These are phyloP conservation scores for Anableps anableps DNA, from an alignment of 2,797 vertebrate species.

Conservation along the genomic window DNA sequence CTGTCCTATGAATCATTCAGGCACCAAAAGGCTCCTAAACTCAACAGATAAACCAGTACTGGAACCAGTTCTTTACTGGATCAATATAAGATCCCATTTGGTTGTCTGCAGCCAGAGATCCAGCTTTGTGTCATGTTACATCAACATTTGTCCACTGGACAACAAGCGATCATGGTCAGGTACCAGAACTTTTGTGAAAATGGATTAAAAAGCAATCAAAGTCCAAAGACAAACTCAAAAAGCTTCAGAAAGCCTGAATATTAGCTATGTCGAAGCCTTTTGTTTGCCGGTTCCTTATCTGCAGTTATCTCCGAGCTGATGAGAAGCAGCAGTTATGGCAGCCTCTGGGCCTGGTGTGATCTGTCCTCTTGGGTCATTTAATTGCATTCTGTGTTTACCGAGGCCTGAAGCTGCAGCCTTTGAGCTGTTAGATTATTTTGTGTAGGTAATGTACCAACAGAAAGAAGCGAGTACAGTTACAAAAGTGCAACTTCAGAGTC, in stretches of 20 bases:
- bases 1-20: too few species aligned
- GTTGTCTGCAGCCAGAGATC: too few species aligned
- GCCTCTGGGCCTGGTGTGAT: neutral
- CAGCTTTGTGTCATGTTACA: too few species aligned
- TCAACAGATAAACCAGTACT: too few species aligned
- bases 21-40: too few species aligned
- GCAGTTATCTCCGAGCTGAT: neutral
- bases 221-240: neutral
- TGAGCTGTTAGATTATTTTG: constrained; percentile 2
- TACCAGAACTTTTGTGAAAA: neutral
- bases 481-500: neutral
- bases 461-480: neutral
- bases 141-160: too few species aligned
- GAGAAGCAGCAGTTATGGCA: neutral
- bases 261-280: neutral
- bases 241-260: neutral
- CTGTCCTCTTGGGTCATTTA: neutral
- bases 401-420: neutral
- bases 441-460: neutral
- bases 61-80: too few species aligned
- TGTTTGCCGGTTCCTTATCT: neutral
- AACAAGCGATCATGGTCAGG: too few species aligned
- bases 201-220: neutral
- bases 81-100: too few species aligned
- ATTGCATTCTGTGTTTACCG: neutral